Conservation (phyloP, 2,888 invertebrate genomes). For the Capitulum mitella region DNA sequence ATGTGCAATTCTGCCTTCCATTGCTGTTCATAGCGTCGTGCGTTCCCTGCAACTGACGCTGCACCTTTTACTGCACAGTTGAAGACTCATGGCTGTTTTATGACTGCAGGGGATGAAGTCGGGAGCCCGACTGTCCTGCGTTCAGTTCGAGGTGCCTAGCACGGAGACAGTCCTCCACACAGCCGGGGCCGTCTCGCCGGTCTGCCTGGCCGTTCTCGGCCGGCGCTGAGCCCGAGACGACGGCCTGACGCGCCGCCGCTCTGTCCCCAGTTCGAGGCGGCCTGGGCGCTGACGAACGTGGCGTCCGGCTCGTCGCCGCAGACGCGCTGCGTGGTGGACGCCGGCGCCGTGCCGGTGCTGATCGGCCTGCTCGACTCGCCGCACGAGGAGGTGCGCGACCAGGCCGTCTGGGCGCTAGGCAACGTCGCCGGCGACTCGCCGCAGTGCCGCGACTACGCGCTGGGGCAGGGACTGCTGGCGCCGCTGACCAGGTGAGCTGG, state of each 20-base stretch:
- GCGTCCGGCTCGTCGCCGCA: conserved; percentile 90
- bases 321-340: conserved; percentile 75
- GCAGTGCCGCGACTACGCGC: conserved; percentile 78
- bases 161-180: too few species aligned
- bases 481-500: conserved; percentile 81
- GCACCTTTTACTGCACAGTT: too few species aligned
- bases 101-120: too few species aligned
- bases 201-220: too few species aligned
- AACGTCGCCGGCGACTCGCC: conserved; percentile 66
- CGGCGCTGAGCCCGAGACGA: conserved; percentile 25
- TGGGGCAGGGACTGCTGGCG: conserved; percentile 63
- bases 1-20: too few species aligned
- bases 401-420: conserved; percentile 95
- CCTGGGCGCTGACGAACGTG: conserved; percentile 96
- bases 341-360: conserved; percentile 78
- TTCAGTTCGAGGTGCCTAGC: too few species aligned
- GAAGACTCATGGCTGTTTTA: too few species aligned
- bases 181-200: too few species aligned
- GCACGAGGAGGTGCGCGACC: conserved; percentile 68
- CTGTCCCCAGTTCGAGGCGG: conserved; percentile 84
- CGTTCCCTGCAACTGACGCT: too few species aligned
- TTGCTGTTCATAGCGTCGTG: too few species aligned
- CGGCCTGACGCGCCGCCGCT: conserved; percentile 32
- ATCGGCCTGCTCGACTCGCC: conserved; percentile 62
- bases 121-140: too few species aligned